Evolutionary conservation across 2,797 vertebrate species (phyloP), one percentile per base, ranked within the genome.

Genomic region (Poeciliopsis presidionis): DNA sequence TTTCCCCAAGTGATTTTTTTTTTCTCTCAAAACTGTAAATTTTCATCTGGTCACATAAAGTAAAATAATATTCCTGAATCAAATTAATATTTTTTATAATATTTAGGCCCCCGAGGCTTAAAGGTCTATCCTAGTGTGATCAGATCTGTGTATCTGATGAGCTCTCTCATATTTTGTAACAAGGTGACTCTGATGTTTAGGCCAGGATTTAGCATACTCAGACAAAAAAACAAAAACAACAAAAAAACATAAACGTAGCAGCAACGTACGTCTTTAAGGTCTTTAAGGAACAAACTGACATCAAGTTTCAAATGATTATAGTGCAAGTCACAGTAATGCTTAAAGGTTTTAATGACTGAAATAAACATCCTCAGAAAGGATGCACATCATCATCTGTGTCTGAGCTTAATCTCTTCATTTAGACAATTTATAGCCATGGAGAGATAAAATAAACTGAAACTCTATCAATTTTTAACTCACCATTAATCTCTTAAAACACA

Each of bases 1-100:
- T 73, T 83, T 85, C 76, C 81, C 75, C 49, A 74, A 13, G 20
- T 73, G 45, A 59, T 43, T 61, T 61, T 51, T 2, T 49, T 16
- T 49, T 49, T 7, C 30, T n/a, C 57, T 18, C 39, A 61, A 67
- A 1, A 30, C 49, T 81, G 43, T 45, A 41, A 13, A 12, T 11
- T 39, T 41, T 14, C 12, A 73, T 57, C 51, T 55, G 12, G 12
- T 41, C 22, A 39, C 4, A 55, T 11, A 39, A 55, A 57, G 8
- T 3, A 67, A 67, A 67, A 43, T 11, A n/a, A 16, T 39, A 12
- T 22, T 53, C 22, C 36, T n/a, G 11, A 25, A 36, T 73, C 18
- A 53, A 25, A 53, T 41, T 18, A 8, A 73, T 73, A 7, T 72
- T n/a, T 5, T 5, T n/a, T 43, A 59, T 9, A 45, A 74, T 7